Evolutionary conservation across 2,113 vertebrate species (phyloP).

Genomic region (Hiodon alosoides): DNA sequence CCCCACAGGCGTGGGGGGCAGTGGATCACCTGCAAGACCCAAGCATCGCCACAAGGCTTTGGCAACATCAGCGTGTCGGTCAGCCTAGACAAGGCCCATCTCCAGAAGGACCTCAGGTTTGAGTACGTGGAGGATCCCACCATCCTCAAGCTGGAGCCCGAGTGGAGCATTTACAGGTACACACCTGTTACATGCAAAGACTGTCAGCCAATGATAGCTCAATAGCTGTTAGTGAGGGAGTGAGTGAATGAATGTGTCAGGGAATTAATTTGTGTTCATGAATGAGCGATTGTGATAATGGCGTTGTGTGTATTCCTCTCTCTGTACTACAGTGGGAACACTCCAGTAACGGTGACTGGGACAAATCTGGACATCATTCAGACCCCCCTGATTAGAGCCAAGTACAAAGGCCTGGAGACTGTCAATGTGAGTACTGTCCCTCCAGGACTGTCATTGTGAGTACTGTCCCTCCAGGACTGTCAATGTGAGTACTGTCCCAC

Average conservation of each 20-base stretch:
- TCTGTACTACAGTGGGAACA: constrained; percentile 75
- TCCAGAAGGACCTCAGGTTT: constrained; percentile 82
- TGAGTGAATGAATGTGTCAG: not conserved
- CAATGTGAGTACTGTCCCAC: constrained; percentile 73
- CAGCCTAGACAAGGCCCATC: constrained; percentile 84
- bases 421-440: constrained; percentile 76
- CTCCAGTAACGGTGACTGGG: constrained; percentile 86
- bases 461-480: constrained; percentile 47
- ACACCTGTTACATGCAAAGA: not conserved
- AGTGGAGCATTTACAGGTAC: constrained; percentile 97
- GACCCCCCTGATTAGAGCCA: constrained; percentile 91
- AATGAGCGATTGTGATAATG: not conserved
- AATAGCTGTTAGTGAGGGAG: not conserved
- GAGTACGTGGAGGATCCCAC: constrained; percentile 93
- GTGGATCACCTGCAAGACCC: constrained; percentile 85
- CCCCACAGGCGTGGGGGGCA: constrained; percentile 73
- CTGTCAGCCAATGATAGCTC: not conserved
- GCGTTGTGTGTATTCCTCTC: not conserved
- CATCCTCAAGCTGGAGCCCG: constrained; percentile 85
- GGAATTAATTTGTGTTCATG: not conserved
- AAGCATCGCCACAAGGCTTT: constrained; percentile 71
- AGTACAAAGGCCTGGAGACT: constrained; percentile 84
- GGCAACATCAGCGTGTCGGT: constrained; percentile 83
- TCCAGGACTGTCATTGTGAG: not conserved
- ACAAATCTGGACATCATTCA: constrained; percentile 96